A percentile compares a stretch with the other conserved stretches of the same genome.
Evolutionary conservation across 2,113 vertebrate genomes (phyloP).

Genomic region (Antechinus stuartii): DNA sequence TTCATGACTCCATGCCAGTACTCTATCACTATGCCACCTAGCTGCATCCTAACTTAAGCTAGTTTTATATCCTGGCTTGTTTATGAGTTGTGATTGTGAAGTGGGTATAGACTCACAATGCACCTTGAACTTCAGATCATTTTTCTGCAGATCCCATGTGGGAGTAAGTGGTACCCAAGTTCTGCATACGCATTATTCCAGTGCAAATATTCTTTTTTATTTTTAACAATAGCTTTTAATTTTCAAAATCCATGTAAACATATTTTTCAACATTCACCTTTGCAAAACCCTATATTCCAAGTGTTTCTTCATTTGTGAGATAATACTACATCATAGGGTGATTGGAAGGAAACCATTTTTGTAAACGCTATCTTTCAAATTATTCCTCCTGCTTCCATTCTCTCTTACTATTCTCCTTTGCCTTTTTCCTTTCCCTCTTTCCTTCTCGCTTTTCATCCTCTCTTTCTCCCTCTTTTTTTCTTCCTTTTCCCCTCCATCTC

Average conservation of each 20-base stretch:
- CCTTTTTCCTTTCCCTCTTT: background rate
- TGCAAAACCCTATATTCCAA: background rate
- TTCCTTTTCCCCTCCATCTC: background rate
- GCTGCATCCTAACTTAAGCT: background rate
- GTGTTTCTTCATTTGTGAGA: background rate
- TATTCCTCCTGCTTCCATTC: background rate
- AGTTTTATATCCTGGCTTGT: background rate
- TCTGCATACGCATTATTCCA: background rate
- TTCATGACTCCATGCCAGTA: no score
- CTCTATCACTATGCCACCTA: background rate
- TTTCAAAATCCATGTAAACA: no score
- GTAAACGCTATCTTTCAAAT: background rate
- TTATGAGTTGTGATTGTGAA: background rate
- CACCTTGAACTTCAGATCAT: background rate
- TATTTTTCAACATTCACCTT: no score
- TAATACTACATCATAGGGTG: background rate
- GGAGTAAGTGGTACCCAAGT: background rate
- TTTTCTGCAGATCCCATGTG: background rate
- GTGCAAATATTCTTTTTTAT: background rate
- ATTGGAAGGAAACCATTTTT: background rate
- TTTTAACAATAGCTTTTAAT: no score
- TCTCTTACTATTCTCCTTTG: background rate
- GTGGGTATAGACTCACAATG: background rate
- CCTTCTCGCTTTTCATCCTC: background rate
- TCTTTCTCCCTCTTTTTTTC: no score